Evolutionary conservation across 2,797 vertebrate species (phyloP).

Genomic region (Melanotaenia nigrans): DNA sequence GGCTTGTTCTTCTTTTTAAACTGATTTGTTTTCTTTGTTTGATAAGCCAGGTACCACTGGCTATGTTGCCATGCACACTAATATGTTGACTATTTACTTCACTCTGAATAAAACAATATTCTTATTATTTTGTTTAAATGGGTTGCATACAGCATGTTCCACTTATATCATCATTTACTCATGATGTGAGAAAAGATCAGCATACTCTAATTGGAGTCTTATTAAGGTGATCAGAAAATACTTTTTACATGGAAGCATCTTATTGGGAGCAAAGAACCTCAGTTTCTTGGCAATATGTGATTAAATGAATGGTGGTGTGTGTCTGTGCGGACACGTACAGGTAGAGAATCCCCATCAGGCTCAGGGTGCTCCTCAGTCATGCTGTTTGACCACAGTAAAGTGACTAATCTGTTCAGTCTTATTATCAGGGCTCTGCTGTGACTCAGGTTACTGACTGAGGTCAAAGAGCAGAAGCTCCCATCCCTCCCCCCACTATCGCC

Average conservation of each 20-base stretch:
- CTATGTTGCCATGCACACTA: no score
- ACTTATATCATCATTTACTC: no score
- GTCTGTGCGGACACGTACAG: not conserved
- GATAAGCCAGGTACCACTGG: no score
- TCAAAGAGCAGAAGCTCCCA: constrained; percentile 68
- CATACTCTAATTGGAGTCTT: not conserved
- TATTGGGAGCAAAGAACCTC: not conserved
- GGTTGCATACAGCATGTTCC: no score
- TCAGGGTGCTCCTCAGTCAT: constrained; percentile 19
- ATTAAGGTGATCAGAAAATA: not conserved
- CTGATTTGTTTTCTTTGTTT: no score
- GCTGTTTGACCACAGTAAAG: constrained; percentile 68
- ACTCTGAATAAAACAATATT: no score
- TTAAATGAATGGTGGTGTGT: not conserved
- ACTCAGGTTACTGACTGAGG: constrained; percentile 75
- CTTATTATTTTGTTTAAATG: no score
- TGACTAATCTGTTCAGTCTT: constrained; percentile 68
- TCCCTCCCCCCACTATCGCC: constrained; percentile 61
- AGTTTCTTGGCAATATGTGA: not conserved
- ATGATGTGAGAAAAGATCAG: not conserved
- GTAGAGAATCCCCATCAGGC: not conserved
- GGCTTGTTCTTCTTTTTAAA: no score
- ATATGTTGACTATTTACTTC: no score
- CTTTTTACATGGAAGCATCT: not conserved
- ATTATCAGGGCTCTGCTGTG: constrained; percentile 63